A percentile compares a stretch with the other conserved stretches of the same genome.
Conservation (phyloP, 2,113 vertebrate species). For the Lophotis ruficrista region DNA sequence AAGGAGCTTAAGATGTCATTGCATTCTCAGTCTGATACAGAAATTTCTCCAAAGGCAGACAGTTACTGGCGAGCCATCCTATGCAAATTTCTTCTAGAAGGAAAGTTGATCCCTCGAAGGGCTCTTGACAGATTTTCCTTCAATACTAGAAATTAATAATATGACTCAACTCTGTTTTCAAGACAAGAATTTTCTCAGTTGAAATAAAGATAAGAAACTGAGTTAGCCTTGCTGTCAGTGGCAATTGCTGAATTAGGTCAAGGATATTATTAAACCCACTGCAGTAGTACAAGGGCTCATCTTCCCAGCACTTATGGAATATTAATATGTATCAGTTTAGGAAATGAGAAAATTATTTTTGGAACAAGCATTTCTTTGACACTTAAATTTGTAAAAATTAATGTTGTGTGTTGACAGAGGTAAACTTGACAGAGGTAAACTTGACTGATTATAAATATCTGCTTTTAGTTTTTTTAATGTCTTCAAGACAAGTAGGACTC, state of each 20-base stretch:
- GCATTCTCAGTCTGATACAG: background rate
- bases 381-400: background rate
- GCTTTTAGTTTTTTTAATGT: background rate
- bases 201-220: background rate
- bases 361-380: background rate
- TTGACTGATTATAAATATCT: background rate
- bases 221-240: background rate
- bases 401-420: background rate
- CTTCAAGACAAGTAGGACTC: background rate
- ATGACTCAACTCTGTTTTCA: background rate
- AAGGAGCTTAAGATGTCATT: background rate
- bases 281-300: background rate
- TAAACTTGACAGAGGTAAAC: background rate
- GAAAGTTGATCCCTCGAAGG: background rate
- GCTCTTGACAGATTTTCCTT: background rate
- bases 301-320: background rate
- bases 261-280: background rate
- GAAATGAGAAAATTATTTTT: background rate
- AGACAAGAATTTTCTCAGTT: background rate
- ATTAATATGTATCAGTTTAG: background rate
- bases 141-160: background rate
- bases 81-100: background rate
- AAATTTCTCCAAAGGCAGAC: background rate
- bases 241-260: background rate
- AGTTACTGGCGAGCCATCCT: background rate